These are phyloP conservation scores for Cacoxenus indagator DNA, from an alignment of 2,888 invertebrate species.

Conservation along the genomic window DNA sequence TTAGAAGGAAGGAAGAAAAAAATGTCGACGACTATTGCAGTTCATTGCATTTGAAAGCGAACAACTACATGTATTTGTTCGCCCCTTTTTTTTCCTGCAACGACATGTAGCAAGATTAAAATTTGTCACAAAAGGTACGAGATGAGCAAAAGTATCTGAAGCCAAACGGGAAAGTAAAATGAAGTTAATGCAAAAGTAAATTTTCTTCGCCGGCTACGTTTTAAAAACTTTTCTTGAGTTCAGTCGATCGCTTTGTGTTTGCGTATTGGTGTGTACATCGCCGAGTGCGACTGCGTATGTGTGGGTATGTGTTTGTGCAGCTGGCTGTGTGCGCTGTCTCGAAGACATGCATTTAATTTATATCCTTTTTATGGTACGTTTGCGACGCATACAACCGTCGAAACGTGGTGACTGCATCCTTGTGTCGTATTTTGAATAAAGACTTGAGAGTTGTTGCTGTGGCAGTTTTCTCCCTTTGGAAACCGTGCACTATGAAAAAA, in stretches of 20 bases:
- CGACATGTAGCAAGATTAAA: conserved; percentile 30
- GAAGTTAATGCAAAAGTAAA: neutral
- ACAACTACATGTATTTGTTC: conserved; percentile 25
- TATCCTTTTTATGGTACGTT: conserved; percentile 37
- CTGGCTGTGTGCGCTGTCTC: conserved; percentile 11
- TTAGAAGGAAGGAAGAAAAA: neutral
- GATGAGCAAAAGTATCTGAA: neutral
- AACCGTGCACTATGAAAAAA: neutral
- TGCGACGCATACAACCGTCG: conserved; percentile 17
- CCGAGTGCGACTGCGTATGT: no score
- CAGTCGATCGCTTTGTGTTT: conserved; percentile 12
- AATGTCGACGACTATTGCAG: conserved; percentile 32
- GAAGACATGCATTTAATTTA: conserved; percentile 49
- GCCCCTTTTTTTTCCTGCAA: conserved; percentile 26
- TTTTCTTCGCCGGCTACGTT: conserved; percentile 14
- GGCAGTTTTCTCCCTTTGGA: neutral
- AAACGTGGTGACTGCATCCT: conserved; percentile 18
- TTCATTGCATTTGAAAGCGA: conserved; percentile 40
- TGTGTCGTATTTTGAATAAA: neutral
- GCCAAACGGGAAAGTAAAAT: neutral
- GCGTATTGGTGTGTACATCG: conserved; percentile 12
- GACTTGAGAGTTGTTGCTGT: neutral
- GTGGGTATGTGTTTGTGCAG: conserved; percentile 11
- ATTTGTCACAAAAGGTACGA: conserved; percentile 27
- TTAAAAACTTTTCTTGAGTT: conserved; percentile 30